Conservation (phyloP, 1,140 invertebrate species). For the Charaxes varanes region DNA sequence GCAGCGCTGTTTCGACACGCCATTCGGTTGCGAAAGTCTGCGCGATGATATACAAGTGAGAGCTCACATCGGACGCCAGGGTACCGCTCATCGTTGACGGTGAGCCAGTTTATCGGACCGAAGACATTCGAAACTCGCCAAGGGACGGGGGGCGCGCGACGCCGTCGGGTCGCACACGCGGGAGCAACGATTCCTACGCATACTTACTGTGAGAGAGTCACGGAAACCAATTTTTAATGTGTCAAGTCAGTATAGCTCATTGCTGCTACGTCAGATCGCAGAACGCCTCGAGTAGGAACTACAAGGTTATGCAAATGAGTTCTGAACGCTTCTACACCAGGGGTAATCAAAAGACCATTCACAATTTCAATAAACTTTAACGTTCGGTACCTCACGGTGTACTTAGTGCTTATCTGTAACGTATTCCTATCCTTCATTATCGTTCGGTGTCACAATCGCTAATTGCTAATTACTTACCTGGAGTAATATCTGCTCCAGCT, state of each 20-base stretch:
- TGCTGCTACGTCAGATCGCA: slow-evolving; percentile 71
- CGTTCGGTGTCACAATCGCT: slow-evolving; percentile 64
- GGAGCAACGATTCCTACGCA: slow-evolving; percentile 59
- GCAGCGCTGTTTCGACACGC: slow-evolving; percentile 62
- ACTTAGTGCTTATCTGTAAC: slow-evolving; percentile 62
- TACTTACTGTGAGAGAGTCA: slow-evolving; percentile 57
- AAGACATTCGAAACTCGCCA: slow-evolving; percentile 64
- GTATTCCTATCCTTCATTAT: slow-evolving; percentile 59
- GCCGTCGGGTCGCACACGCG: slow-evolving; percentile 65
- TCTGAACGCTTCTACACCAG: slow-evolving; percentile 74
- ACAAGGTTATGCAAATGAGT: slow-evolving; percentile 75
- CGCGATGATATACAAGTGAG: slow-evolving; percentile 74
- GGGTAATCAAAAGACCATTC: slow-evolving; percentile 74
- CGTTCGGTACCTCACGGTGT: slow-evolving; percentile 48
- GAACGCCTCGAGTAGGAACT: slow-evolving; percentile 70
- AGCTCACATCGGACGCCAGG: slow-evolving; percentile 60
- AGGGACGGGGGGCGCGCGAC: slow-evolving; percentile 68
- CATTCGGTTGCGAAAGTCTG: slow-evolving; percentile 68
- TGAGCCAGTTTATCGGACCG: slow-evolving; percentile 61
- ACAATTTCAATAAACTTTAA: slow-evolving; percentile 76
- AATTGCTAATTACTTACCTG: slow-evolving; percentile 71
- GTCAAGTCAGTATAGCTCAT: slow-evolving; percentile 72
- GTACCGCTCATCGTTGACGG: slow-evolving; percentile 69
- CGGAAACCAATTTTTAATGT: slow-evolving; percentile 74
- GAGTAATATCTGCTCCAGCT: too few relatives aligned